Base-by-base conservation (phyloP, 2,797 vertebrate species). In the Amblyopsis hoosieri region DNA sequence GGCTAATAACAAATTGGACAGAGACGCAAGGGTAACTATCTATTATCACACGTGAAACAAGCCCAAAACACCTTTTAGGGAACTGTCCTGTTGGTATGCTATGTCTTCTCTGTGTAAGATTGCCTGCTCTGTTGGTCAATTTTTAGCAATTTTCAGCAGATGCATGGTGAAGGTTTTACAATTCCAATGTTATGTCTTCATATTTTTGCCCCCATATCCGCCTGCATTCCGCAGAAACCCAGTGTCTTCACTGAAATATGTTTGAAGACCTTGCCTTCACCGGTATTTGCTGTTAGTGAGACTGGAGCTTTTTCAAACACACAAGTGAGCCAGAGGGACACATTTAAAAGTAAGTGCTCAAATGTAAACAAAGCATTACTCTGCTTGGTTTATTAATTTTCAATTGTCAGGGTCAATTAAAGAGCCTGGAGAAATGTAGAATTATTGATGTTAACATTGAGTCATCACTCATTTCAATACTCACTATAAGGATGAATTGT, bases 221-320 rank as follows among this genome's bases (percentile, higher is more conserved):
- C 59, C 55, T 47, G 66, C 57, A 56, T 71, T 72, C 4, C 71
- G 33, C 60, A 56, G 17, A 60, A 71, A 59, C n/a, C 11, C 11
- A 17, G 14, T 64, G 5, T 29, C 4, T 14, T 14, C 61, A 33
- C 64, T 62, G 46, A 66, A 15, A 51, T 60, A 68, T 74, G 37
- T 10, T 58, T 62, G 54, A 64, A 71, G 63, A 83, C 66, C 50
- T 65, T 74, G 61, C 68, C 76, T 73, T 59, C 78, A 55, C 73
- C 64, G 69, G 71, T 13, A 55, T 47, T 75, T 2, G 64, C 78
- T 78, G 74, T 62, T 63, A 48, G 72, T 76, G 61, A 75, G 47
- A 37, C 19, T 46, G 57, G 77, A 71, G 80, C 67, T 85, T 63
- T 82, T 64, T 64, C 73, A 74, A 78, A 88, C 76, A 87, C 64